These are phyloP conservation scores for Periparus ater DNA, from an alignment of 2,797 vertebrate species.

Conservation along the genomic window DNA sequence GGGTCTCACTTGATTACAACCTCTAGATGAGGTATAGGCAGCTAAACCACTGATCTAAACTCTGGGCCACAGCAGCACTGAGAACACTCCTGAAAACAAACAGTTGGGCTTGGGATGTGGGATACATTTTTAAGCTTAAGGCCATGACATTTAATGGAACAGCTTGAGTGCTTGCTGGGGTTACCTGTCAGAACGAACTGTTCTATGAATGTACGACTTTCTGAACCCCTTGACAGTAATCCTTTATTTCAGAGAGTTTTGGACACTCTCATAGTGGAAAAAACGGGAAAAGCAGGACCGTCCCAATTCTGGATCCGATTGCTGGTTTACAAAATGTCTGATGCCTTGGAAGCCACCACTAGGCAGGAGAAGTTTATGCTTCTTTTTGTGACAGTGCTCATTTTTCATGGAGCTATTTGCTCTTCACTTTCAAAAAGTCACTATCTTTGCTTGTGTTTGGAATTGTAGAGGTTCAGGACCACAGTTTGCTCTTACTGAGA, in stretches of 20 bases:
- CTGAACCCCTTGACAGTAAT: conserved; percentile 30
- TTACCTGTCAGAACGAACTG: conserved; percentile 21
- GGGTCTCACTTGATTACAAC: background rate
- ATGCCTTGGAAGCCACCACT: background rate
- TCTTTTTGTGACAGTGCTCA: background rate
- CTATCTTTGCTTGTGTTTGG: background rate
- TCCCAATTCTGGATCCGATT: conserved; percentile 18
- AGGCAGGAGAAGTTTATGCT: background rate
- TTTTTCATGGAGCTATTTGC: background rate
- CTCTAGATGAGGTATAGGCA: background rate
- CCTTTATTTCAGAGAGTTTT: conserved; percentile 47
- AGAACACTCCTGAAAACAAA: background rate
- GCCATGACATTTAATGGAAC: background rate
- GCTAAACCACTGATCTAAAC: background rate
- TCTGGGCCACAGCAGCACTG: background rate
- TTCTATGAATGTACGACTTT: background rate
- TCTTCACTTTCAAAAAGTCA: background rate
- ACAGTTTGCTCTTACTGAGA: background rate
- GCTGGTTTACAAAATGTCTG: conserved; percentile 27
- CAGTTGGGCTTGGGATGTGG: background rate
- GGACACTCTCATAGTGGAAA: conserved; percentile 27
- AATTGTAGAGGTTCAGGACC: background rate
- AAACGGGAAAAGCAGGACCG: conserved; percentile 4
- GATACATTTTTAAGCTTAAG: background rate
- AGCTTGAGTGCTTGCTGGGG: background rate